phyloP scores from a whole-genome alignment of 2,888 invertebrate genomes.

The Laothoe populi region DNA sequence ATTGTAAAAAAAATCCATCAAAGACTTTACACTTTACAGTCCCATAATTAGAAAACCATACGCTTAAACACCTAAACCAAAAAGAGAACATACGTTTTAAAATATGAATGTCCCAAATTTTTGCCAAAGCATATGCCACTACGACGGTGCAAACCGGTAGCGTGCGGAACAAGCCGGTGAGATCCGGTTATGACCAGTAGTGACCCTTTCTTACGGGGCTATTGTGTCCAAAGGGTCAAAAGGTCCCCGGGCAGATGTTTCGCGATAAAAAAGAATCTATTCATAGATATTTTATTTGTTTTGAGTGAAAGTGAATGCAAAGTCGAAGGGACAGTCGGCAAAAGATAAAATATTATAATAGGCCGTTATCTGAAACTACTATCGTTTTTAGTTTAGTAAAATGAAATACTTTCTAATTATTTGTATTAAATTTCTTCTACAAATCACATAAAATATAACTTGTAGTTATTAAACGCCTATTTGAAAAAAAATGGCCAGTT shows the following conservation, averaged over 20 bases:
- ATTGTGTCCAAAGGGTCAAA: slow-evolving; percentile 61
- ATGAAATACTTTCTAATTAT: too few species aligned
- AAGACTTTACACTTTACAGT: too few species aligned
- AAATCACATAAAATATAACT: too few species aligned
- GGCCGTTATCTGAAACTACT: too few species aligned
- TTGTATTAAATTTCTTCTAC: too few species aligned
- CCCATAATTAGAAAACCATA: slow-evolving; percentile 7
- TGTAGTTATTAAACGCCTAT: too few species aligned
- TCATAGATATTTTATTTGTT: slow-evolving; percentile 22
- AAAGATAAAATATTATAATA: too few species aligned
- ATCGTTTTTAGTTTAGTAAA: too few species aligned
- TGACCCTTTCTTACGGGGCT: slow-evolving; percentile 71
- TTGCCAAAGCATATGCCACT: not conserved
- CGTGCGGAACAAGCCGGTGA: slow-evolving; percentile 54
- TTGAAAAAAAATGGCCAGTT: not conserved
- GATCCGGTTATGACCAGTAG: slow-evolving; percentile 70
- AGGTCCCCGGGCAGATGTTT: slow-evolving; percentile 67
- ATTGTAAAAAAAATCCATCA: too few species aligned
- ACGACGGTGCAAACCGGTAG: slow-evolving; percentile 50
- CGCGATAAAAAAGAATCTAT: slow-evolving; percentile 17
- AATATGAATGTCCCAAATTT: slow-evolving; percentile 26
- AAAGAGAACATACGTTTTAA: not conserved
- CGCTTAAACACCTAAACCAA: not conserved
- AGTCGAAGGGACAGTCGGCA: not conserved
- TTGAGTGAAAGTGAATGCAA: not conserved